These are phyloP conservation scores for Steatocranus sp. DNA, from an alignment of 2,797 vertebrate genomes.

Conservation along the genomic window DNA sequence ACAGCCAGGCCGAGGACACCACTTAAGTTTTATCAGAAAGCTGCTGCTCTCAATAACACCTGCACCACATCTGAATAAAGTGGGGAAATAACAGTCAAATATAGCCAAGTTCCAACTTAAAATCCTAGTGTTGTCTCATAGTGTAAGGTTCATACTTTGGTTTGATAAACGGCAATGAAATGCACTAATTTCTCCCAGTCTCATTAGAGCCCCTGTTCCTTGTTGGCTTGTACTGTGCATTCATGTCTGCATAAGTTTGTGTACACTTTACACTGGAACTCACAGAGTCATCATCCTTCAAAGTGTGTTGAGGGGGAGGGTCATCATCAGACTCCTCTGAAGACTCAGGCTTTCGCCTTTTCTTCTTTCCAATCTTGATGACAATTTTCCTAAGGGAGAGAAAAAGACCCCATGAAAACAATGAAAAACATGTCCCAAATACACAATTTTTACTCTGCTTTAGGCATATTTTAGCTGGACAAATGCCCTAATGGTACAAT, in stretches of 20 bases:
- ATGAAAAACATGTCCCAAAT: not conserved
- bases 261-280: constrained; percentile 25
- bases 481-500: not conserved
- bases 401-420: not conserved
- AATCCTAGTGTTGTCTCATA: not conserved
- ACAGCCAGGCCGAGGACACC: constrained; percentile 10
- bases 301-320: constrained; percentile 74
- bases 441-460: not conserved
- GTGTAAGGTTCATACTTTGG: not conserved
- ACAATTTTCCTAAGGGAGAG: constrained; percentile 86
- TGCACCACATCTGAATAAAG: not conserved
- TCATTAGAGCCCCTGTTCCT: not conserved
- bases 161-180: not conserved
- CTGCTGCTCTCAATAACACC: not conserved
- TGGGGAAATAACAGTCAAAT: not conserved
- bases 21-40: not conserved
- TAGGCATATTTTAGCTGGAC: not conserved
- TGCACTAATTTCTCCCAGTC: not conserved
- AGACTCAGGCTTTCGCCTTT: constrained; percentile 92
- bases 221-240: not conserved
- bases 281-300: constrained; percentile 88
- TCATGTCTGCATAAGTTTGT: not conserved
- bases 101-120: not conserved
- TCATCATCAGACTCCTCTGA: constrained; percentile 93
- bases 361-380: constrained; percentile 96